These are phyloP conservation scores for Dicrurus megarhynchus DNA, from an alignment of 2,113 vertebrate genomes.

Conservation along the genomic window DNA sequence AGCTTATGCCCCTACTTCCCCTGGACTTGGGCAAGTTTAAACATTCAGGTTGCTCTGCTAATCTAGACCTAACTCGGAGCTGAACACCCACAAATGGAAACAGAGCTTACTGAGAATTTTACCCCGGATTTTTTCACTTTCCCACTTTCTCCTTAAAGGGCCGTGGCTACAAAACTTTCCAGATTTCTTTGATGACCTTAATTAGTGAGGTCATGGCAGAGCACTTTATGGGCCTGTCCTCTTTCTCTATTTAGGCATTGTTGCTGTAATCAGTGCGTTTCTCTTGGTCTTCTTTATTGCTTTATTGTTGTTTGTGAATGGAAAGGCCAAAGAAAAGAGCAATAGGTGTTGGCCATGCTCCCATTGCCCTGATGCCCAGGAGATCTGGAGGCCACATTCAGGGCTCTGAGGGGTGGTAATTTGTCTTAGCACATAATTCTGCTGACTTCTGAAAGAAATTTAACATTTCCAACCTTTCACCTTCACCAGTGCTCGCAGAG, in stretches of 20 bases:
- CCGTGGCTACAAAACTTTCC: not conserved
- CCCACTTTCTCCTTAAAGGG: not conserved
- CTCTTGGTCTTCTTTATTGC: not conserved
- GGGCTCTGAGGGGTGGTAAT: not conserved
- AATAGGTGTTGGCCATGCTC: not conserved
- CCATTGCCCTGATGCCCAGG: not conserved
- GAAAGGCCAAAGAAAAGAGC: not conserved
- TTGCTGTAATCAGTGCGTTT: not conserved
- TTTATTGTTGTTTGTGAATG: not conserved
- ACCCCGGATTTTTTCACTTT: not conserved
- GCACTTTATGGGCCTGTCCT: not conserved
- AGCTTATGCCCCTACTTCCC: not conserved
- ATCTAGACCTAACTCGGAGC: too few relatives aligned
- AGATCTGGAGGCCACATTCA: not conserved
- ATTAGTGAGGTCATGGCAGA: not conserved
- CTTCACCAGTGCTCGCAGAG: not conserved
- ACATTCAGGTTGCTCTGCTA: not conserved
- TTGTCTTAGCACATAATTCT: not conserved
- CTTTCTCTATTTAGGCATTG: not conserved
- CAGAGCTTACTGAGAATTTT: not conserved
- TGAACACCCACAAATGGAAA: not conserved
- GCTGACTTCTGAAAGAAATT: not conserved
- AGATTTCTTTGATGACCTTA: not conserved
- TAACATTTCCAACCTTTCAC: not conserved
- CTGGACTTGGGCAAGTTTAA: not conserved